Conservation (phyloP, 2,888 invertebrate genomes). For the Phyllotreta cruciferae region DNA sequence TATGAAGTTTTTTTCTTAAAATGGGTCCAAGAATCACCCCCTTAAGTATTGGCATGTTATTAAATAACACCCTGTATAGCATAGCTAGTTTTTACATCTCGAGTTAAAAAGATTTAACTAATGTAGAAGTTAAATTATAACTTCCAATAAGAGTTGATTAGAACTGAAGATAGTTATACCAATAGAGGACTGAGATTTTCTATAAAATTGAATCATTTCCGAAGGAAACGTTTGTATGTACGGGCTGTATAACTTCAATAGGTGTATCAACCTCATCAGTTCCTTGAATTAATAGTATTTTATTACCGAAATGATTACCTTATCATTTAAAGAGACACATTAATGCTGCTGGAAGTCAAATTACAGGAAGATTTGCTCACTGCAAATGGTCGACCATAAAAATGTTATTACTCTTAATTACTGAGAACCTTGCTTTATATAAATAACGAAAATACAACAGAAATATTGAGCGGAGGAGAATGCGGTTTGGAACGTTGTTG, state of each 20-base stretch:
- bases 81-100: too few species aligned
- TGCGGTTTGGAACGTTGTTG: conserved; percentile 41
- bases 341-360: conserved; percentile 42
- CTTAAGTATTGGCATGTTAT: too few species aligned
- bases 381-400: conserved; percentile 51
- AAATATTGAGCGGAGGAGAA: conserved; percentile 42
- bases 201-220: conserved; percentile 36
- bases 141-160: too few species aligned
- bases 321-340: conserved; percentile 36
- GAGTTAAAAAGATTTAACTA: too few species aligned
- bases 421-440: conserved; percentile 51
- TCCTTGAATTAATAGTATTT: conserved; percentile 42
- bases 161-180: too few species aligned
- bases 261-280: conserved; percentile 41
- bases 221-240: conserved; percentile 17
- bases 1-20: too few species aligned
- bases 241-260: conserved; percentile 21
- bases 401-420: conserved; percentile 56
- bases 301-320: conserved; percentile 34
- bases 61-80: too few species aligned
- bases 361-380: conserved; percentile 45
- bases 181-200: conserved; percentile 27
- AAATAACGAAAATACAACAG: conserved; percentile 50
- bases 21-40: too few species aligned
- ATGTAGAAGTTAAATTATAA: too few species aligned